Evolutionary conservation across 2,797 vertebrate species (phyloP).

Genomic region (Xenopus petersii): DNA sequence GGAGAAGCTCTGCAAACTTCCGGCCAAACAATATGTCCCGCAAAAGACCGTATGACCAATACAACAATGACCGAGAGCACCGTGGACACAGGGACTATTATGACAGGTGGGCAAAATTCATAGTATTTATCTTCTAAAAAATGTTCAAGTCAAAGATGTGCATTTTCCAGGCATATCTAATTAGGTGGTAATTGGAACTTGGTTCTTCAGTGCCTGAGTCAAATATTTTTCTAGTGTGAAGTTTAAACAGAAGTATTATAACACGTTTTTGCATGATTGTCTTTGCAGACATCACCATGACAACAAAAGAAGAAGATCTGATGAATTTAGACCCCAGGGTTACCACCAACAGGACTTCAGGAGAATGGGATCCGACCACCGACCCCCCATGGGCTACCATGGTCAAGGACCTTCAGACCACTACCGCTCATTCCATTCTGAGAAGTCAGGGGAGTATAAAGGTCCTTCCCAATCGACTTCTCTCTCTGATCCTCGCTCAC

Average conservation of each 20-base stretch:
- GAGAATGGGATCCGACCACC: conserved; percentile 83
- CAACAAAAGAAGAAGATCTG: conserved; percentile 83
- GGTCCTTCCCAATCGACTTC: conserved; percentile 70
- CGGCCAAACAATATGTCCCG: conserved; percentile 83
- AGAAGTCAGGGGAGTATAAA: conserved; percentile 79
- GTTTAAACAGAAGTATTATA: too few relatives aligned
- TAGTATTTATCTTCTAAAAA: too few relatives aligned
- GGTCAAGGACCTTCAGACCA: conserved; percentile 83
- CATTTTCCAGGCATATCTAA: too few relatives aligned
- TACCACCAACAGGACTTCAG: conserved; percentile 91
- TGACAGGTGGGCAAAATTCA: conserved; percentile 72
- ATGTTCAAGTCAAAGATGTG: too few relatives aligned
- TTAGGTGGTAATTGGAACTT: too few relatives aligned
- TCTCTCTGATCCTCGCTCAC: conserved; percentile 84
- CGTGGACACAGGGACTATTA: conserved; percentile 90
- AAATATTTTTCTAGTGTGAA: too few relatives aligned
- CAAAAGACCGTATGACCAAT: conserved; percentile 89
- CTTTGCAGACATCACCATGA: conserved; percentile 81
- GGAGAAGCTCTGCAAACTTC: conserved; percentile 84
- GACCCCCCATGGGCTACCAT: conserved; percentile 72
- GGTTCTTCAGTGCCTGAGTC: too few relatives aligned
- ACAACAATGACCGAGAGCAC: conserved; percentile 90
- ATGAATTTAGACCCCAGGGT: conserved; percentile 83
- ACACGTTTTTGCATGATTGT: background rate
- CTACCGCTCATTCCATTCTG: conserved; percentile 85